Evolutionary conservation across 2,113 vertebrate genomes (phyloP).

Genomic region (Rhodinocichla rosea): DNA sequence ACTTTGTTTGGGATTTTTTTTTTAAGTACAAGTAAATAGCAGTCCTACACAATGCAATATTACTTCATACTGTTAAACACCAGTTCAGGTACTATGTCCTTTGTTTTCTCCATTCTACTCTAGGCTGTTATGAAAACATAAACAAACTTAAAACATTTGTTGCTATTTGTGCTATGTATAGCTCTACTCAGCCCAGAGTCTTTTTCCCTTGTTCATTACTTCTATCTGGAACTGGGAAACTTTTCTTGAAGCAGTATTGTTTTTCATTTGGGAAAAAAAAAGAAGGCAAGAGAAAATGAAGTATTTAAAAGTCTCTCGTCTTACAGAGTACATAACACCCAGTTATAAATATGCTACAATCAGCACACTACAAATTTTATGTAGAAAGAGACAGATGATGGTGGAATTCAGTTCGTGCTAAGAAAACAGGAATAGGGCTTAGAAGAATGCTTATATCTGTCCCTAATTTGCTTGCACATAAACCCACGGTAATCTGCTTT

Average conservation of each 20-base stretch:
- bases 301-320: neutral
- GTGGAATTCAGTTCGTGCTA: neutral
- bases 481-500: neutral
- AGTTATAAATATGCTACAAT: neutral
- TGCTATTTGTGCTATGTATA: neutral
- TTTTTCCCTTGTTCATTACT: neutral
- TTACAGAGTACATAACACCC: neutral
- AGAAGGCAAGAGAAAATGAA: neutral
- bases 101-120: neutral
- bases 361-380: neutral
- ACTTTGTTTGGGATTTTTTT: neutral
- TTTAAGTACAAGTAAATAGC: neutral
- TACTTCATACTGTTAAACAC: neutral
- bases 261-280: neutral
- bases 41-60: neutral
- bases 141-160: neutral
- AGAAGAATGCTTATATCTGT: conserved; percentile 17
- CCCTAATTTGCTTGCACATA: conserved; percentile 29
- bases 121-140: neutral
- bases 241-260: neutral
- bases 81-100: neutral
- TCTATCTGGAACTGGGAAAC: neutral
- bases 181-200: neutral
- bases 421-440: neutral
- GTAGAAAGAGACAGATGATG: neutral